Conservation (phyloP, 2,797 vertebrate species). For the Schizopygopsis pylzovi region DNA sequence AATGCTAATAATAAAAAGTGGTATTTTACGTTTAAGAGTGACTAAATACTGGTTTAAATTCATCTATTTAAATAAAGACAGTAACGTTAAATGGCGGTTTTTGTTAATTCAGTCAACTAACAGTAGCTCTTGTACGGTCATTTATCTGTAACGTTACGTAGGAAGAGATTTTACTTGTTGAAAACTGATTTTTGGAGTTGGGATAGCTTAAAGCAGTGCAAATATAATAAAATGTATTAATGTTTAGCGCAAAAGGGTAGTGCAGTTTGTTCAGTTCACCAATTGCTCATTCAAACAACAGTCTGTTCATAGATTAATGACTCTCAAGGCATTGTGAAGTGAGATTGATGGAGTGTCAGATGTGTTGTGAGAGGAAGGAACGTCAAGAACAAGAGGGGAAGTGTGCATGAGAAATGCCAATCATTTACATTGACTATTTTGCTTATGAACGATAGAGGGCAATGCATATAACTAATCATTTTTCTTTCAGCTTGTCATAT, state of each 20-base stretch:
- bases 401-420: neutral
- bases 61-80: neutral
- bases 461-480: neutral
- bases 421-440: neutral
- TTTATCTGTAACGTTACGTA: neutral
- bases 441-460: neutral
- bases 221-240: neutral
- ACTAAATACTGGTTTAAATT: neutral
- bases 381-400: neutral
- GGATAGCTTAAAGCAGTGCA: neutral
- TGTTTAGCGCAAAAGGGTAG: conserved; percentile 6
- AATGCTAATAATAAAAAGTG: neutral
- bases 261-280: conserved; percentile 8
- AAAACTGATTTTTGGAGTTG: neutral
- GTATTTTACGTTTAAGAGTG: neutral
- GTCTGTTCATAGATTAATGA: neutral
- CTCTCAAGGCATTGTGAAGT: neutral
- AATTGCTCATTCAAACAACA: neutral
- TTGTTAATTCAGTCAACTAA: neutral
- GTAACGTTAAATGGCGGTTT: neutral
- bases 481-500: neutral
- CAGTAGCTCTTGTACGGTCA: neutral
- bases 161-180: neutral
- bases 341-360: conserved; percentile 1
- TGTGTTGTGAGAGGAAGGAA: neutral